phyloP scores from a whole-genome alignment of 2,797 vertebrate genomes.

The Pipistrellus nathusii region DNA sequence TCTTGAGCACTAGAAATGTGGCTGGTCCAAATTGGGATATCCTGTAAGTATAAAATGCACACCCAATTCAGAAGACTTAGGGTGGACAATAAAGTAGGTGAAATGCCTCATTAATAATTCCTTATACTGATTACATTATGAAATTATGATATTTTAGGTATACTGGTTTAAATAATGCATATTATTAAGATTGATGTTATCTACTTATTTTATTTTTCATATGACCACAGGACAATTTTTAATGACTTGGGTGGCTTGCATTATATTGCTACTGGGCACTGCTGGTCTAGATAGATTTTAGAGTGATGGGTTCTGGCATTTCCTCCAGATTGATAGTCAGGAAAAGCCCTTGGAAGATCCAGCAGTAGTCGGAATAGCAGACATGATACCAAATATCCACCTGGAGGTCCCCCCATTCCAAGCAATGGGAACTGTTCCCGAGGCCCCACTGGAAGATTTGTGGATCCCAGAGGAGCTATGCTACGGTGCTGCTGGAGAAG shows the following conservation, averaged over 20 bases:
- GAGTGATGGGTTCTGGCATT: slow-evolving; percentile 61
- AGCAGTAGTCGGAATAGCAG: slow-evolving; percentile 68
- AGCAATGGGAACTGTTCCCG: slow-evolving; percentile 67
- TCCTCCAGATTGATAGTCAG: slow-evolving; percentile 67
- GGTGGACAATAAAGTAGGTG: background rate
- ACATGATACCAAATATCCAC: slow-evolving; percentile 52
- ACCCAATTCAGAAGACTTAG: background rate
- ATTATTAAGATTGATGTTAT: background rate
- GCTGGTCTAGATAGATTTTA: background rate
- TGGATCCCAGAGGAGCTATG: slow-evolving; percentile 74
- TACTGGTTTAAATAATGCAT: background rate
- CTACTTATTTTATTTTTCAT: background rate
- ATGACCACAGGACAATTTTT: background rate
- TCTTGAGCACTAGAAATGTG: background rate
- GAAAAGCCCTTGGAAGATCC: slow-evolving; percentile 81
- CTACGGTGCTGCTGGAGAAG: slow-evolving; percentile 45
- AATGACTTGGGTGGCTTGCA: background rate
- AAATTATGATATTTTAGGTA: background rate
- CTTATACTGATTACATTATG: background rate
- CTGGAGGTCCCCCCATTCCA: slow-evolving; percentile 67
- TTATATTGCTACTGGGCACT: background rate
- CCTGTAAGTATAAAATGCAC: background rate
- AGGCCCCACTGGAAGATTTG: slow-evolving; percentile 55
- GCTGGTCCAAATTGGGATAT: background rate
- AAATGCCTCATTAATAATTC: background rate